phyloP scores from a whole-genome alignment of 2,113 vertebrate genomes.

The Aegithalos caudatus region DNA sequence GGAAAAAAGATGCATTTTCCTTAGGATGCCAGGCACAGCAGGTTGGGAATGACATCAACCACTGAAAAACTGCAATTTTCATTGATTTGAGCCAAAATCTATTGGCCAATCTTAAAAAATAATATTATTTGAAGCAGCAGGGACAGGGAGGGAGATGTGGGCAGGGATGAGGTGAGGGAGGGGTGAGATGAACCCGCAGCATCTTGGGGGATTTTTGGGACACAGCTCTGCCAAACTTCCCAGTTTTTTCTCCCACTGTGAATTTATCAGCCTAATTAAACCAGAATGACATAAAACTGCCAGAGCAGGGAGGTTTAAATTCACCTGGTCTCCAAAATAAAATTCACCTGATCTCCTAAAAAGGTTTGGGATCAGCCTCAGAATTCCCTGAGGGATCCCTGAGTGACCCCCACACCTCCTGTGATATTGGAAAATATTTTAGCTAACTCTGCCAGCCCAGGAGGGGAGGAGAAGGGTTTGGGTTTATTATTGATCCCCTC shows the following conservation, averaged over 20 bases:
- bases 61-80: rapidly evolving
- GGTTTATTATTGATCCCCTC: background rate
- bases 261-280: background rate
- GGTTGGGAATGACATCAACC: no score
- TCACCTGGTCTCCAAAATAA: no score
- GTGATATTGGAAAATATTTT: background rate
- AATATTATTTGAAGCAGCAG: rapidly evolving
- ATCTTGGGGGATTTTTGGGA: rapidly evolving
- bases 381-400: background rate
- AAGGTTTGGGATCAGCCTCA: background rate
- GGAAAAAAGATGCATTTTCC: background rate
- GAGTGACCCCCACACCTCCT: background rate
- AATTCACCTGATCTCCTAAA: background rate
- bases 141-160: rapidly evolving
- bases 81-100: background rate
- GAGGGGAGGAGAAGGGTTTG: background rate
- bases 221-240: background rate
- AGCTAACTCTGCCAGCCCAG: background rate
- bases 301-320: background rate
- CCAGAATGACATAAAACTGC: background rate
- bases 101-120: no score
- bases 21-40: rapidly evolving
- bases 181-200: no score
- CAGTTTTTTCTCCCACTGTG: rapidly evolving
- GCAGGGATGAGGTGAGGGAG: rapidly evolving